These are phyloP conservation scores for Atlantisia rogersi DNA, from an alignment of 2,113 vertebrate genomes.

Conservation along the genomic window DNA sequence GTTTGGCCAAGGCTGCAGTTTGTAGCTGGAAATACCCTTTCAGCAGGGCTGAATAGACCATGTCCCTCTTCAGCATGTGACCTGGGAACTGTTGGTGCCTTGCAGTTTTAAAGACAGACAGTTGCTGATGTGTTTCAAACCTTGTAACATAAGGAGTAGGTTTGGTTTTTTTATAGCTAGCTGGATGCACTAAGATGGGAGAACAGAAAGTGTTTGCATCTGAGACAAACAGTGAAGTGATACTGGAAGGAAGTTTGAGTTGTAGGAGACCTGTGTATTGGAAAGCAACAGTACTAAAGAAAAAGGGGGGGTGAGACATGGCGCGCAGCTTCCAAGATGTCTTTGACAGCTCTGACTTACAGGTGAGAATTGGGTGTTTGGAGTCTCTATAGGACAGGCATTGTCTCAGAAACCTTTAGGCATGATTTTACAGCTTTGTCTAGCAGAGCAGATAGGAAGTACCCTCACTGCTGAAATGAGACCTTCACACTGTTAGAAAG, in stretches of 20 bases:
- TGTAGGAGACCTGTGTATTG: fast-evolving
- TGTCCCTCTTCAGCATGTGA: background rate
- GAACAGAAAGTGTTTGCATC: background rate
- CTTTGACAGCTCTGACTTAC: background rate
- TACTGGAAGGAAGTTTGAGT: background rate
- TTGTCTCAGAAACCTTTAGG: background rate
- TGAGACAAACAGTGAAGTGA: background rate
- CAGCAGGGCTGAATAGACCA: background rate
- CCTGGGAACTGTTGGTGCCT: background rate
- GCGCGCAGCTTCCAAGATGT: background rate
- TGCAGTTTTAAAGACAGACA: background rate
- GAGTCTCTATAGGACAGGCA: background rate
- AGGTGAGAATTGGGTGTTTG: background rate
- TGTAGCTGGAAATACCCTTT: background rate
- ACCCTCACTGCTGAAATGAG: background rate
- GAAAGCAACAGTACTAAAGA: background rate
- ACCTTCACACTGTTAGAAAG: background rate
- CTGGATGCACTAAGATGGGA: background rate
- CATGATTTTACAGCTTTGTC: background rate
- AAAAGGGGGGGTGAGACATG: background rate
- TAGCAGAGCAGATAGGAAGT: background rate
- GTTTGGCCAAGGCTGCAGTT: background rate
- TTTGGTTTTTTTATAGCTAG: background rate
- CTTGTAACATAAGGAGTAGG: background rate
- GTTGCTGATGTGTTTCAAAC: background rate